A percentile compares a stretch with the other conserved stretches of the same genome.
Conservation (phyloP, 1,140 invertebrate species). For the Calycopis cecrops region DNA sequence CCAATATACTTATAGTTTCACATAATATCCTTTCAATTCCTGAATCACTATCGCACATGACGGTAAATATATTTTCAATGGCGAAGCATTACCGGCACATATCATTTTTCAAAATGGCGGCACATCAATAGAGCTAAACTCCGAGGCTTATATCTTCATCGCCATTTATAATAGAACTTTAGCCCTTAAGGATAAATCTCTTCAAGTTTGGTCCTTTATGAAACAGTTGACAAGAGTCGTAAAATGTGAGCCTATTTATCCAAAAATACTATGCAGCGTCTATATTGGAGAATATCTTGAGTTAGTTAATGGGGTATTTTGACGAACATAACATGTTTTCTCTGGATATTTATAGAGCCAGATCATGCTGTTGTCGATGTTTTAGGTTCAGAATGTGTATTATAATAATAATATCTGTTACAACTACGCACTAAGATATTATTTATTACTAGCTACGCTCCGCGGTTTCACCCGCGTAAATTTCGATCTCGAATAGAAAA, state of each 20-base stretch:
- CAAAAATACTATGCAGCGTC: neutral
- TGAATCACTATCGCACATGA: conserved; percentile 16
- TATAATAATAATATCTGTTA: too few species aligned
- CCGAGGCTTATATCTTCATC: conserved; percentile 10
- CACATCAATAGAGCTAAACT: conserved; percentile 16
- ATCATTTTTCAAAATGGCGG: conserved; percentile 26
- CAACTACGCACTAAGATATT: too few species aligned
- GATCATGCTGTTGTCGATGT: too few species aligned
- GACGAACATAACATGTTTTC: neutral
- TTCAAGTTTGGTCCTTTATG: conserved; percentile 1
- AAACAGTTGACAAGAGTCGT: conserved; percentile 2
- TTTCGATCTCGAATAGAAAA: too few species aligned
- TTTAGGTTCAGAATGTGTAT: too few species aligned
- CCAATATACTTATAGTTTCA: conserved; percentile 21
- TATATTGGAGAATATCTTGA: neutral
- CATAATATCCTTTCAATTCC: conserved; percentile 25
- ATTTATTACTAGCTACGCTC: too few species aligned
- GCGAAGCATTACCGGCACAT: conserved; percentile 18
- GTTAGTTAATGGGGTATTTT: neutral
- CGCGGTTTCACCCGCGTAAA: too few species aligned
- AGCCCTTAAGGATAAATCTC: conserved; percentile 12
- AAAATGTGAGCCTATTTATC: conserved; percentile 10
- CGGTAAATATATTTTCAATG: conserved; percentile 25
- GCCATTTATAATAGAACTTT: conserved; percentile 9
- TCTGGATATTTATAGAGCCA: too few species aligned